Evolutionary conservation across 2,888 invertebrate genomes (phyloP).

Genomic region (Patella ulyssiponensis): DNA sequence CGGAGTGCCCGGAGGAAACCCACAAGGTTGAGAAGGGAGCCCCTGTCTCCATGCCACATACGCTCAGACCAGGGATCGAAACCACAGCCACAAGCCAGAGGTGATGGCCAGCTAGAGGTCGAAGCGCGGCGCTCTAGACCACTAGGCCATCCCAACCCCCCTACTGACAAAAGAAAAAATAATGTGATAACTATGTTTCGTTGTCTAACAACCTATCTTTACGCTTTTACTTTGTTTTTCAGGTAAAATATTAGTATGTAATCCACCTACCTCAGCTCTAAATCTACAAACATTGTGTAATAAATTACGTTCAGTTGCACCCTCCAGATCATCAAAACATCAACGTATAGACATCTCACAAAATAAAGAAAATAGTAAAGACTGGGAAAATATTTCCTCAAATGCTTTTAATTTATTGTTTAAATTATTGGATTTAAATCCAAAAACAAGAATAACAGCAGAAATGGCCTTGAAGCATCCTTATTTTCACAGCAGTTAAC

Average conservation of each 20-base stretch:
- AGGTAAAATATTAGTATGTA: conserved; percentile 64
- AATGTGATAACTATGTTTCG: no score
- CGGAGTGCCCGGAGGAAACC: no score
- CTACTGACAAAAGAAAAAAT: no score
- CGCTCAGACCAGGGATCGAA: no score
- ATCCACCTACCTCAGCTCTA: conserved; percentile 54
- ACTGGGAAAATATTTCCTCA: conserved; percentile 74
- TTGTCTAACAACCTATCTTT: no score
- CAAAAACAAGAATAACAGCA: conserved; percentile 82
- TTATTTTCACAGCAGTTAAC: conserved; percentile 75
- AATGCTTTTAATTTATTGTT: conserved; percentile 83
- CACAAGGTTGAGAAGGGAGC: no score
- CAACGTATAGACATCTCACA: conserved; percentile 14
- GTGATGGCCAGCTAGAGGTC: no score
- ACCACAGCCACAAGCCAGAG: no score
- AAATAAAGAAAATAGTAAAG: conserved; percentile 36
- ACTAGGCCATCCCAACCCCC: no score
- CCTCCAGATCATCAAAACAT: conserved; percentile 27
- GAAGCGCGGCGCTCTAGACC: no score
- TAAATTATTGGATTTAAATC: conserved; percentile 84
- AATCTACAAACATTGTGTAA: conserved; percentile 71
- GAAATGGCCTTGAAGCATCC: conserved; percentile 83
- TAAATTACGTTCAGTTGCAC: conserved; percentile 57
- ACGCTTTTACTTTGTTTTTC: conserved; percentile 27
- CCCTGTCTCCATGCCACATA: no score